phyloP scores from a whole-genome alignment of 64 coral and sea anemone species.

The Acropora yongei region DNA sequence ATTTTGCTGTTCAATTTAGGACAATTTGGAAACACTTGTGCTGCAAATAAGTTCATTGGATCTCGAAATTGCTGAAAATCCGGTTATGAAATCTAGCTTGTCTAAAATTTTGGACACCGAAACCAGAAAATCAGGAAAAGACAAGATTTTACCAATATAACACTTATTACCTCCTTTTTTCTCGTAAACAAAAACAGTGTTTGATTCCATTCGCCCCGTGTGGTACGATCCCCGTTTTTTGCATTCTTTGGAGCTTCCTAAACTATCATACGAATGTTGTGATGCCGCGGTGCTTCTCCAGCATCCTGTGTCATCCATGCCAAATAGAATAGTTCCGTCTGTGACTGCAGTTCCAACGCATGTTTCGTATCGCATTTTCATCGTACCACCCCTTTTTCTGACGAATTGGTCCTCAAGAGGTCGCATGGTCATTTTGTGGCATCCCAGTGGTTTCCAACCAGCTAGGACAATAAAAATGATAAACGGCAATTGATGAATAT shows the following conservation, averaged over 20 bases:
- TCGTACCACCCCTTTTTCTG: not conserved
- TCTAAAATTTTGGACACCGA: too few species aligned
- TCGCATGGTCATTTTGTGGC: not conserved
- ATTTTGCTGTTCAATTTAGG: too few species aligned
- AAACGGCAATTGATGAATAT: not conserved
- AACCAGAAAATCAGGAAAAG: too few species aligned
- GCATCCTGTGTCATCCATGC: not conserved
- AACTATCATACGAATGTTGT: not conserved
- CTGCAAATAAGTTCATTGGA: too few species aligned
- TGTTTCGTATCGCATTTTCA: not conserved
- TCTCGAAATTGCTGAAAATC: too few species aligned
- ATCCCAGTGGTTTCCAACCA: not conserved
- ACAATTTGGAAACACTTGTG: too few species aligned
- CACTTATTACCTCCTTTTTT: constrained; percentile 2
- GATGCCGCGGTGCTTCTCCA: not conserved
- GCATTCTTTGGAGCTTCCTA: not conserved
- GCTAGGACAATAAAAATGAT: not conserved
- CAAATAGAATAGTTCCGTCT: not conserved
- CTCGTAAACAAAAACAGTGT: not conserved
- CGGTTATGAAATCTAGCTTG: too few species aligned
- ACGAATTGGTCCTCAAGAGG: not conserved
- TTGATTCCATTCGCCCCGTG: not conserved
- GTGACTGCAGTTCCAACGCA: not conserved
- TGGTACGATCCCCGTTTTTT: not conserved
- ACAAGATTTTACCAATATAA: too few species aligned